phyloP scores from a whole-genome alignment of 2,113 vertebrate genomes.

The Anhinga rufa region DNA sequence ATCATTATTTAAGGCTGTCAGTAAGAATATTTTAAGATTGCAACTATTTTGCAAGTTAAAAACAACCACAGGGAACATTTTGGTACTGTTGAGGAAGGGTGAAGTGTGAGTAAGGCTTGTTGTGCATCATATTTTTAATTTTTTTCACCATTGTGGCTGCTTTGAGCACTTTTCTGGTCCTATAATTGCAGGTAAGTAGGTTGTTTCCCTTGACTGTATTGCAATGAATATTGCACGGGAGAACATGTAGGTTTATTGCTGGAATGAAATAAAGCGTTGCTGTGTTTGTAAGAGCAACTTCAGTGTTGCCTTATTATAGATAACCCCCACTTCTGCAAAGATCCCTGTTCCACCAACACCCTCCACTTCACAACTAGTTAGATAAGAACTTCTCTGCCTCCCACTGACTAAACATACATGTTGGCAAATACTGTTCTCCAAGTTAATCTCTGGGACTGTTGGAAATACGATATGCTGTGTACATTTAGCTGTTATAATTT shows the following conservation, averaged over 20 bases:
- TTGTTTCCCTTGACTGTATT: not conserved
- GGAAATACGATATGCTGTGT: not conserved
- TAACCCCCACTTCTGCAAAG: not conserved
- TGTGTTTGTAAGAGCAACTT: not conserved
- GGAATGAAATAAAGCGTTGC: not conserved
- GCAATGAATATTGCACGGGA: not conserved
- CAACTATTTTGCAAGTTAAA: not conserved
- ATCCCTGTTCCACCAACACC: not conserved
- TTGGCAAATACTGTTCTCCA: not conserved
- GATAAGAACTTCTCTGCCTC: not conserved
- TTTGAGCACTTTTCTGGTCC: not conserved
- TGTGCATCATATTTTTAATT: not conserved
- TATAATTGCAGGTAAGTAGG: not conserved
- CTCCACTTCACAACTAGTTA: not conserved
- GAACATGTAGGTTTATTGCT: not conserved
- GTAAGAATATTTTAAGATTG: not conserved
- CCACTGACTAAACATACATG: not conserved
- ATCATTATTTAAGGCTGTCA: not conserved
- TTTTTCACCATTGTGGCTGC: not conserved
- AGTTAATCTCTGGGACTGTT: not conserved
- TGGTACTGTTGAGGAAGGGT: not conserved
- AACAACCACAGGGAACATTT: fast-evolving
- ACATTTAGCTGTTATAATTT: not conserved
- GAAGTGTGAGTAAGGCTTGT: not conserved
- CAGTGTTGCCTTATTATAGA: not conserved